Conservation (phyloP, 2,113 vertebrate species). For the Azemiops feae region DNA sequence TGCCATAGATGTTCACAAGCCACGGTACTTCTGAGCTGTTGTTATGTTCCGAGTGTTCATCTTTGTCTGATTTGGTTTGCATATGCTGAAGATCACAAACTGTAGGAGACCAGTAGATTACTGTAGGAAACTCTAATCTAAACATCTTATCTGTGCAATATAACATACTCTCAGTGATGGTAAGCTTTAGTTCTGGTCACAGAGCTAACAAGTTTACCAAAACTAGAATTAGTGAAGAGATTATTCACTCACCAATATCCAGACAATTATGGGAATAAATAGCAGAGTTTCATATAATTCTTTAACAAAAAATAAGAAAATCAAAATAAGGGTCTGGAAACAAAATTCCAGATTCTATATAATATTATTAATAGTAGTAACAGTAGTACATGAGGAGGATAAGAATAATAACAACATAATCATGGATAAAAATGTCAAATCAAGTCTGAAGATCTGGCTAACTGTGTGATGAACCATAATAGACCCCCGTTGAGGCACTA, state of each 20-base stretch:
- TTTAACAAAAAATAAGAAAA: neutral
- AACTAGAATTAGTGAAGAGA: neutral
- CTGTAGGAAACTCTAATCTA: neutral
- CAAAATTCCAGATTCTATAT: neutral
- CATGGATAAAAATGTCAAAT: too few species aligned
- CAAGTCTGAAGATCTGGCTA: neutral
- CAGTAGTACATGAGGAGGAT: neutral
- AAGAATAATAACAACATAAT: neutral
- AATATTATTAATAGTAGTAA: neutral
- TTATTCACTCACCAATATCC: neutral
- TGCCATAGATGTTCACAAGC: slow-evolving; percentile 17
- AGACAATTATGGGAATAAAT: neutral
- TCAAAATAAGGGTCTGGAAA: neutral
- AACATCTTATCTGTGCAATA: neutral
- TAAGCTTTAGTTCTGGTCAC: neutral
- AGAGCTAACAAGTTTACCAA: neutral
- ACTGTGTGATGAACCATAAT: neutral
- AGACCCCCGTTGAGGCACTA: neutral
- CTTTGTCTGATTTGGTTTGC: neutral
- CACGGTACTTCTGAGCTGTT: neutral
- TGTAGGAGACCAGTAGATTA: neutral
- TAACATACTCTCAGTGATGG: neutral
- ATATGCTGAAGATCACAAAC: neutral
- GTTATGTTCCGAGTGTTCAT: neutral
- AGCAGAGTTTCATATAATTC: neutral